Conservation (phyloP, 2,888 invertebrate genomes). For the Meghimatium bilineatum region DNA sequence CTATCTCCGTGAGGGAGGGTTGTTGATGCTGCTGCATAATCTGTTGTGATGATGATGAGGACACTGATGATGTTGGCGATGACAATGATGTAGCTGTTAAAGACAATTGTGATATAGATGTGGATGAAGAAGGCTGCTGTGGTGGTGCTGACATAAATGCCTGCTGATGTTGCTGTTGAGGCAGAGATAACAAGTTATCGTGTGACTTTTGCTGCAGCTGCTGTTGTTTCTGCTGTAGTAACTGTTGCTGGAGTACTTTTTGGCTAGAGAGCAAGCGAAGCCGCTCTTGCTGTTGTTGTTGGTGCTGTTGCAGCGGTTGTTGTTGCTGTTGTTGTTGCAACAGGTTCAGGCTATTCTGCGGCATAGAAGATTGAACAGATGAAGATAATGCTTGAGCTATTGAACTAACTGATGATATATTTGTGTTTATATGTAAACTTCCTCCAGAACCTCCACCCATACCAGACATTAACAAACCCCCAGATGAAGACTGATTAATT, state of each 20-base stretch:
- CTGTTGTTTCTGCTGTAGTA: slow-evolving; percentile 8
- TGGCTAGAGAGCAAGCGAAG: slow-evolving; percentile 33
- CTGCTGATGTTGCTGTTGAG: slow-evolving; percentile 38
- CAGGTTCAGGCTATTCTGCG: not conserved
- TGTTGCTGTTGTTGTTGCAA: slow-evolving; percentile 33
- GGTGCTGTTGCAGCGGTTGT: slow-evolving; percentile 29
- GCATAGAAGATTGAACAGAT: slow-evolving; percentile 19
- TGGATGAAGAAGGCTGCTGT: slow-evolving; percentile 44
- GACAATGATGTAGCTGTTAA: slow-evolving; percentile 31
- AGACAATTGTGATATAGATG: slow-evolving; percentile 31
- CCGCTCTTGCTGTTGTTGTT: slow-evolving; percentile 33
- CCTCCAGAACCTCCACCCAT: not conserved
- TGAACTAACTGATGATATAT: slow-evolving; percentile 27
- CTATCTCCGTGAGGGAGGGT: slow-evolving; percentile 6
- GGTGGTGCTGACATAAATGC: slow-evolving; percentile 37
- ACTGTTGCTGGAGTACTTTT: slow-evolving; percentile 25
- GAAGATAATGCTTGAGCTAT: slow-evolving; percentile 38
- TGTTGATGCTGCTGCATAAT: slow-evolving; percentile 27
- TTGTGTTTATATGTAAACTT: slow-evolving; percentile 10
- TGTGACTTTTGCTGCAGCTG: slow-evolving; percentile 32
- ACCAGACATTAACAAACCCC: not conserved
- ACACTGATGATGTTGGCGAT: slow-evolving; percentile 33
- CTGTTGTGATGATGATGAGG: slow-evolving; percentile 41
- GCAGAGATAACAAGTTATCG: not conserved
- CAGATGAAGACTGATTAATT: not conserved